A percentile compares a stretch with the other conserved stretches of the same genome.
Conservation (phyloP, 2,797 vertebrate species). For the Falco rusticolus region DNA sequence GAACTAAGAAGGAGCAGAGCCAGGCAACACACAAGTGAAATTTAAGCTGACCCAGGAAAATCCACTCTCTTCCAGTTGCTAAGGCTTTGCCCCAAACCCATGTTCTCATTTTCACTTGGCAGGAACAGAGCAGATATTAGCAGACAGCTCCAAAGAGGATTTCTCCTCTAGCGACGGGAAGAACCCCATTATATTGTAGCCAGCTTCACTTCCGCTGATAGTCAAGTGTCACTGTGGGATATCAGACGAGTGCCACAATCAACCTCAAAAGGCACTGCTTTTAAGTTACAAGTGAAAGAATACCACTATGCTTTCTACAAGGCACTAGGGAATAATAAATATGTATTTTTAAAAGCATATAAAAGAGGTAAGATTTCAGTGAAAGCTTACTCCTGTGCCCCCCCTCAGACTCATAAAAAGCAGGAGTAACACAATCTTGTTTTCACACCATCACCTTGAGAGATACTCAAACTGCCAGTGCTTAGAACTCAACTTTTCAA, state of each 20-base stretch:
- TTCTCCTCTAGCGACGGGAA: background rate
- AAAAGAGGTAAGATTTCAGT: background rate
- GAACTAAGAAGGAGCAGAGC: background rate
- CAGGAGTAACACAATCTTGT: background rate
- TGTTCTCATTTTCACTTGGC: background rate
- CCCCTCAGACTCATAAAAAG: background rate
- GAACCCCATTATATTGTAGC: fast-evolving
- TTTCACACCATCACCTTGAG: background rate
- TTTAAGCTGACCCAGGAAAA: background rate
- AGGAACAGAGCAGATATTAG: background rate
- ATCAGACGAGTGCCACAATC: fast-evolving
- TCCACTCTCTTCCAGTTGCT: background rate
- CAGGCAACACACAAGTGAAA: background rate
- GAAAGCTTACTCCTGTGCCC: background rate
- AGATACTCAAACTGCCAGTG: background rate
- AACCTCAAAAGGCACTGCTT: fast-evolving
- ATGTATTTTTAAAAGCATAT: fast-evolving
- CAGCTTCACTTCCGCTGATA: background rate
- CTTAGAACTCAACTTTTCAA: background rate
- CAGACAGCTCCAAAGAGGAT: background rate
- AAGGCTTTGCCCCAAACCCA: background rate
- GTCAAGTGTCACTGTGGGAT: background rate
- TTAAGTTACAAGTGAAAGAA: background rate
- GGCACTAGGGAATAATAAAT: background rate
- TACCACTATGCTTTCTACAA: background rate